Conservation (phyloP, 1,140 invertebrate genomes). For the Drosophila lacteicornis region DNA sequence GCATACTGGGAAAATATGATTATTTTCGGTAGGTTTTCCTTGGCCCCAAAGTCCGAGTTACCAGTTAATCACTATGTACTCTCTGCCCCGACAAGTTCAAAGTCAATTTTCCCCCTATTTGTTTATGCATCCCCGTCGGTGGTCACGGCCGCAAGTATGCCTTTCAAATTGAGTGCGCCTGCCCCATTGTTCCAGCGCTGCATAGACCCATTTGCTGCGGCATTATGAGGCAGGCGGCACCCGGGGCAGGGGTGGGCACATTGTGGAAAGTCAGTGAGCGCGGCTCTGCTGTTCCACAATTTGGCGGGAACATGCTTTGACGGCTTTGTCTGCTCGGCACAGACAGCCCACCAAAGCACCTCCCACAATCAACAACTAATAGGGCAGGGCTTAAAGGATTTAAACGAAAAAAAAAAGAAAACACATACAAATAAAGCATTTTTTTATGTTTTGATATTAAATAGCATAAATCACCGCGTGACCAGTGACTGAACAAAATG, state of each 20-base stretch:
- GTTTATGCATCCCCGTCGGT: conserved; percentile 2
- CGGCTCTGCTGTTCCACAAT: conserved; percentile 57
- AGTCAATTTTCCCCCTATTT: conserved; percentile 15
- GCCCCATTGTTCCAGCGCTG: conserved; percentile 29
- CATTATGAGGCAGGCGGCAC: background rate
- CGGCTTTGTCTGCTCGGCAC: conserved; percentile 7
- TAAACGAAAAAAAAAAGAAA: background rate
- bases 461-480: conserved; percentile 14
- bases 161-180: conserved; percentile 30
- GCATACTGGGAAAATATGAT: too few relatives aligned
- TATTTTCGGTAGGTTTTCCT: too few relatives aligned
- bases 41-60: too few relatives aligned
- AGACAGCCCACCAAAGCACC: background rate
- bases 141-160: conserved; percentile 1
- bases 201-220: conserved; percentile 20
- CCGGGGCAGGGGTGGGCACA: background rate
- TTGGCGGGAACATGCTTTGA: conserved; percentile 33
- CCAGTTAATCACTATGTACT: background rate
- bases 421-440: background rate
- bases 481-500: conserved; percentile 5
- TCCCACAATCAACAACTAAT: conserved; percentile 3
- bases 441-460: conserved; percentile 2
- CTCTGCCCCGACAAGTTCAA: background rate
- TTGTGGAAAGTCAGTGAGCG: conserved; percentile 62
- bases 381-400: background rate